Conservation (phyloP, 1,140 invertebrate genomes). For the Oreohelix idahoensis region DNA sequence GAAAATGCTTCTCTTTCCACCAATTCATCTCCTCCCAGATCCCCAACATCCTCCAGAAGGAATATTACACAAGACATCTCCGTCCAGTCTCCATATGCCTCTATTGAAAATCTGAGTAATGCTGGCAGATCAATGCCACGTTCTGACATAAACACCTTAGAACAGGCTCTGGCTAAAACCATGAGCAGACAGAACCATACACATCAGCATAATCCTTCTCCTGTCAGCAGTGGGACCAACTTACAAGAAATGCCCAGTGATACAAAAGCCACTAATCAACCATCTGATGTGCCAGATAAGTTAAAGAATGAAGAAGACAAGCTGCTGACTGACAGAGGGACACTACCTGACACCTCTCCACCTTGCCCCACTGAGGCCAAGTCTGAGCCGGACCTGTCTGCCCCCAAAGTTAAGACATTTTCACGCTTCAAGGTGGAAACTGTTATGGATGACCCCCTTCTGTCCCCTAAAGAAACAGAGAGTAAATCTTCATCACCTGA, state of each 20-base stretch:
- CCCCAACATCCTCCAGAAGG: constrained; percentile 32
- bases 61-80: constrained; percentile 16
- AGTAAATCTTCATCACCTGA: constrained; percentile 22
- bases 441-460: constrained; percentile 31
- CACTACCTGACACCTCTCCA: neutral
- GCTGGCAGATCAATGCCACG: neutral
- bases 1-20: neutral
- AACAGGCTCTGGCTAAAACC: constrained; percentile 37
- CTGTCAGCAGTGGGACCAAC: constrained; percentile 24
- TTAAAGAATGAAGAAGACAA: constrained; percentile 10
- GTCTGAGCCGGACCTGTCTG: constrained; percentile 37
- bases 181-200: constrained; percentile 36
- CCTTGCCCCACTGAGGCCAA: constrained; percentile 9
- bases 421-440: constrained; percentile 37
- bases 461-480: neutral
- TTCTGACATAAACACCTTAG: constrained; percentile 30
- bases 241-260: neutral
- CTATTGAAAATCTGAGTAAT: constrained; percentile 28
- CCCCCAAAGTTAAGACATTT: constrained; percentile 24
- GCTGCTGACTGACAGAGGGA: constrained; percentile 7
- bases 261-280: neutral
- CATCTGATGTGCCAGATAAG: neutral
- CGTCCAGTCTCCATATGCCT: constrained; percentile 28
- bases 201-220: constrained; percentile 12
- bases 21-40: constrained; percentile 32